Conservation (phyloP, 2,888 invertebrate species). For the Morpho deidamia region DNA sequence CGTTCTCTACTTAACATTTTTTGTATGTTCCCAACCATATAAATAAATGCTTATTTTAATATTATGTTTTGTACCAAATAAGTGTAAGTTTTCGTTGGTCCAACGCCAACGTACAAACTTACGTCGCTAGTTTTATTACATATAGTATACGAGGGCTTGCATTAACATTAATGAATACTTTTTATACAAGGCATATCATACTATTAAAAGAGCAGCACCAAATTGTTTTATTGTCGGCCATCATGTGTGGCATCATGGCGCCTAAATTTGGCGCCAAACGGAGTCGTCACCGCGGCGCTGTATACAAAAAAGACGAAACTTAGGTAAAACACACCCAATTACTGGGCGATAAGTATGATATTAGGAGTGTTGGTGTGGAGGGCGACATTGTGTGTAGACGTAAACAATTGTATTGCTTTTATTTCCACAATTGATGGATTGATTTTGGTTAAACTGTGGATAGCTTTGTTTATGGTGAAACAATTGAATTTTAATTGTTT, state of each 20-base stretch:
- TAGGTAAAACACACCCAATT: constrained; percentile 21
- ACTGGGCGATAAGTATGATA: constrained; percentile 13
- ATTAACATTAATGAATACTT: neutral
- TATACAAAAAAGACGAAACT: constrained; percentile 25
- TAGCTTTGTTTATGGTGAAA: constrained; percentile 5
- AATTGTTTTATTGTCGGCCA: constrained; percentile 65
- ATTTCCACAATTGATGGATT: constrained; percentile 32
- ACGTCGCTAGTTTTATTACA: too few relatives aligned
- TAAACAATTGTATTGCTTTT: constrained; percentile 30
- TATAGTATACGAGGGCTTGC: too few relatives aligned
- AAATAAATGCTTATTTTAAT: neutral
- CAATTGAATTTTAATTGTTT: constrained; percentile 1
- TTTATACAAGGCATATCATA: constrained; percentile 12
- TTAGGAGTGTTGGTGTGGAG: constrained; percentile 17
- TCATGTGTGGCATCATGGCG: constrained; percentile 60
- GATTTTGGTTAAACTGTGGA: constrained; percentile 21
- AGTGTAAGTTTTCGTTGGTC: too few relatives aligned
- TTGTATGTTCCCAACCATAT: too few relatives aligned
- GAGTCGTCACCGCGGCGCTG: constrained; percentile 34
- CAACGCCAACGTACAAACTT: too few relatives aligned
- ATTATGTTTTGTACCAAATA: too few relatives aligned
- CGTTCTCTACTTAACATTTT: too few relatives aligned
- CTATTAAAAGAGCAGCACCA: constrained; percentile 33
- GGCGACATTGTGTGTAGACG: constrained; percentile 18
- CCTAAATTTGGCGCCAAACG: constrained; percentile 59